Conservation (phyloP, 2,113 vertebrate species). For the Pygathrix nemaeus region DNA sequence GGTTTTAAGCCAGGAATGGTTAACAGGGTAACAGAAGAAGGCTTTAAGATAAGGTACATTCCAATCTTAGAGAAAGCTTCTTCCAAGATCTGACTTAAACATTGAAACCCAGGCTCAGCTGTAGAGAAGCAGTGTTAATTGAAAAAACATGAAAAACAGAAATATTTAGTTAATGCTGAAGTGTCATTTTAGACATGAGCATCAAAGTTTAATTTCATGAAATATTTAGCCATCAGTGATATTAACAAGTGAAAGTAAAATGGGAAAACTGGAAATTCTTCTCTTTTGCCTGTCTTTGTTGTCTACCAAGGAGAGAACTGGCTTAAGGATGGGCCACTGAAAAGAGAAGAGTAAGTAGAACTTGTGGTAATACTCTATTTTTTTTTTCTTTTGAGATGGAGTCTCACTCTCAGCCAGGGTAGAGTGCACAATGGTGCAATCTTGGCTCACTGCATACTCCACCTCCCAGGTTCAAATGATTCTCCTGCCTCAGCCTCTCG, state of each 20-base stretch:
- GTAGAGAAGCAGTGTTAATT: neutral
- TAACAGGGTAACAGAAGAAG: neutral
- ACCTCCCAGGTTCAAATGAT: neutral
- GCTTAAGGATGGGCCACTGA: neutral
- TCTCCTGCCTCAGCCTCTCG: too few species aligned
- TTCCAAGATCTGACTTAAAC: conserved; percentile 3
- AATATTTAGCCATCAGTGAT: neutral
- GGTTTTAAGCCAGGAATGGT: neutral
- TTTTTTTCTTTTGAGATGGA: neutral
- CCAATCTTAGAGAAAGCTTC: neutral
- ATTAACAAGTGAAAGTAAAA: conserved; percentile 45
- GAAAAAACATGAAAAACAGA: neutral
- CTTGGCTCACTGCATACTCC: neutral
- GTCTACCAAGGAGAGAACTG: neutral
- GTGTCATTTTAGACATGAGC: neutral
- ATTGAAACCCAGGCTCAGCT: neutral
- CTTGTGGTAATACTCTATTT: neutral
- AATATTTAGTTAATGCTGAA: neutral
- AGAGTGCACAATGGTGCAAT: neutral
- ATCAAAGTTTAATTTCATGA: neutral
- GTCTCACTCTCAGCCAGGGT: too few species aligned
- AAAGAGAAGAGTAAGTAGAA: conserved; percentile 1
- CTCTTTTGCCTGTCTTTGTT: neutral
- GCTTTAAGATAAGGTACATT: neutral
- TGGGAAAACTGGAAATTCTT: neutral